Evolutionary conservation across 2,888 invertebrate species (phyloP).

Genomic region (Nematopogon swammerdamellus): DNA sequence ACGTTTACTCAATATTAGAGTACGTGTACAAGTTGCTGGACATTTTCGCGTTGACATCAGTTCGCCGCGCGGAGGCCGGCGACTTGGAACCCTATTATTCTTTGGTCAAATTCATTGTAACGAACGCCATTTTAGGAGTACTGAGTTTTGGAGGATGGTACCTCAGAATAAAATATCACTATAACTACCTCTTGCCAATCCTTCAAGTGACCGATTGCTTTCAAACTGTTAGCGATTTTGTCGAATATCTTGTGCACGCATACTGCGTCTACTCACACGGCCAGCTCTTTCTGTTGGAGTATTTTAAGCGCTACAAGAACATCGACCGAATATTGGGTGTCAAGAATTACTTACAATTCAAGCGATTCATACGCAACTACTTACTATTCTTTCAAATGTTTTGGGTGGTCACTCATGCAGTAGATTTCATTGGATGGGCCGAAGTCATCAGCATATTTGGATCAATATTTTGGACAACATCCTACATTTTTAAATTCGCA

Average conservation of each 20-base stretch:
- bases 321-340: background rate
- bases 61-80: background rate
- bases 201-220: background rate
- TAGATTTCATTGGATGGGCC: background rate
- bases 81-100: background rate
- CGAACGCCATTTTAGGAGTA: background rate
- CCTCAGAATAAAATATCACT: background rate
- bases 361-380: too few species aligned
- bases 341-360: background rate
- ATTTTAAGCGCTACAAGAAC: background rate
- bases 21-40: background rate
- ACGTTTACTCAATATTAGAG: background rate
- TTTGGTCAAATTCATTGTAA: background rate
- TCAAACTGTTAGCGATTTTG: background rate
- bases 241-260: background rate
- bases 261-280: background rate
- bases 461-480: background rate
- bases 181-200: background rate
- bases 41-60: background rate
- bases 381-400: background rate
- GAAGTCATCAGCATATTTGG: background rate
- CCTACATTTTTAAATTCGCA: background rate
- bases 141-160: background rate
- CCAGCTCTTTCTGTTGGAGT: background rate
- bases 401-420: background rate